Evolutionary conservation across 2,888 invertebrate genomes (phyloP), one percentile per base, ranked within the genome.

Genomic region (Acanthococcus lagerstroemiae): DNA sequence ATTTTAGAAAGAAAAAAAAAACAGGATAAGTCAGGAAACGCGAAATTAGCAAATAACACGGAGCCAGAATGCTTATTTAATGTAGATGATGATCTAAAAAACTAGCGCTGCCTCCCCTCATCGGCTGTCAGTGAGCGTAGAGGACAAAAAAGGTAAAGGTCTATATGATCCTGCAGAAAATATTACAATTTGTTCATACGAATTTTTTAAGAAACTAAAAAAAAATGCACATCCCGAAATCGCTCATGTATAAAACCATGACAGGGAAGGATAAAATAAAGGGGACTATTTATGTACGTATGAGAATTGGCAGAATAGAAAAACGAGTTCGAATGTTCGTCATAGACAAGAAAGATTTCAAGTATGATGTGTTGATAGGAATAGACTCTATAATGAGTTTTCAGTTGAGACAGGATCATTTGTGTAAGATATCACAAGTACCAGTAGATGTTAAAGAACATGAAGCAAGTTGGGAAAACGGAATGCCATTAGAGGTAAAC

Each of bases 301-400:
- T 55, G 7, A 55, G 24, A 3, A 55, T 26, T 12, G 17, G 17
- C 26, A 25, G n/a, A 12, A 25, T 55, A 25, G 7, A 22, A n/a
- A 9, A 24, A 55, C 55, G n/a, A n/a, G 26, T 26, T 12, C 5
- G n/a, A 25, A 24, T 55, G 4, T 55, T 22, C n/a, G 17, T 55
- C 26, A 27, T 55, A 4, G 26, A 55, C n/a, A 55, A 6, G 24
- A 15, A 22, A 25, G 17, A 24, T 27, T 55, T 26, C 26, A 55
- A 55, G 24, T 55, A 55, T 26, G 55, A 55, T 55, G n/a, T 55
- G n/a, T 17, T 55, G 9, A 24, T 55, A n/a, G 55, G 26, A 12
- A 17, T 55, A 26, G 55, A 55, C 26, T 21, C 27, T 5, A 26
- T 55, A 12, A 9, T 3, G n/a, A 24, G 19, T n/a, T 25, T 55